phyloP scores from a whole-genome alignment of 2,113 vertebrate genomes.

The Tachysurus vachellii region DNA sequence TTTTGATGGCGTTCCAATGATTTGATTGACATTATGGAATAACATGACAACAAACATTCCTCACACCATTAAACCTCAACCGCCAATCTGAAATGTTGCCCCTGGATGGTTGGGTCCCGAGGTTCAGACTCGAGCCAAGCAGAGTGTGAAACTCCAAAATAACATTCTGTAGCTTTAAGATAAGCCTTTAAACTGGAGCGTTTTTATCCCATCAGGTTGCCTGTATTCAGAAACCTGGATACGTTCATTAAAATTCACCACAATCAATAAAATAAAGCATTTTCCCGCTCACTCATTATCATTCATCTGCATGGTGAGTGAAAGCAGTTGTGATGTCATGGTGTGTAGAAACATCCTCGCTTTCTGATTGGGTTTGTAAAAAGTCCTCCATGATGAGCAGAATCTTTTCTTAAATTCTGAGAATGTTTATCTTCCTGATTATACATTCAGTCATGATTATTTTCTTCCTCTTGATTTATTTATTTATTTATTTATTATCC shows the following conservation, averaged over 20 bases:
- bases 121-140: background rate
- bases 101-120: too few relatives aligned
- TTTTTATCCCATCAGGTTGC: background rate
- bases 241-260: conserved; percentile 7
- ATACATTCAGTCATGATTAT: background rate
- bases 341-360: background rate
- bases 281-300: background rate
- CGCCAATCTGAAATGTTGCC: background rate
- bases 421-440: background rate
- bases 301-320: background rate
- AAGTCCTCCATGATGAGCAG: background rate
- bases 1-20: background rate
- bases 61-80: background rate
- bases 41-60: background rate
- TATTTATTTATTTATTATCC: background rate
- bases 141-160: background rate
- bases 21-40: background rate
- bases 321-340: background rate
- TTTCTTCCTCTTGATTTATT: background rate
- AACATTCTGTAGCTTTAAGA: background rate
- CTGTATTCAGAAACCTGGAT: background rate
- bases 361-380: background rate
- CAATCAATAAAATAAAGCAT: background rate
- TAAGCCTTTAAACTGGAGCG: background rate
- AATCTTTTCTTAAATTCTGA: background rate